These are phyloP conservation scores for Bothrops alternatus DNA, from an alignment of 2,797 vertebrate genomes.

Conservation along the genomic window DNA sequence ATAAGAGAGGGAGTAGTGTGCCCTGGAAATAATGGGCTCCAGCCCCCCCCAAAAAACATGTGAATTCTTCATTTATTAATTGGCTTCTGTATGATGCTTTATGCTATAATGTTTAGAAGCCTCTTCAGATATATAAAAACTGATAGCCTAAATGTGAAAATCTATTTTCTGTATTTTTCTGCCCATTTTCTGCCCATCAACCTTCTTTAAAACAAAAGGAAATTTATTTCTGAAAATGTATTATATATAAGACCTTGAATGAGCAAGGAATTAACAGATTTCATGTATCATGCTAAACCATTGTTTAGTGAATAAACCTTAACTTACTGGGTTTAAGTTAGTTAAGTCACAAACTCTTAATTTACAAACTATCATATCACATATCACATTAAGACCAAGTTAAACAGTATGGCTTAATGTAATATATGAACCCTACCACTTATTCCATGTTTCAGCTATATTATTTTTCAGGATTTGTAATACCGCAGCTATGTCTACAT, in stretches of 20 bases:
- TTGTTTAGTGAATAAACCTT: background rate
- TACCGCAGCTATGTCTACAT: background rate
- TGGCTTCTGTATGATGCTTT: background rate
- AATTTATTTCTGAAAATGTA: background rate
- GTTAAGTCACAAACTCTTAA: background rate
- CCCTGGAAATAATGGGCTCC: background rate
- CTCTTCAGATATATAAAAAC: background rate
- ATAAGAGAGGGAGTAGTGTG: background rate
- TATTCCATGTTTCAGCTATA: background rate
- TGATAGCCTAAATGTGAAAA: background rate
- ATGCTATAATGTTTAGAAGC: background rate
- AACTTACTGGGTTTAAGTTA: background rate
- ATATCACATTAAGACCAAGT: background rate
- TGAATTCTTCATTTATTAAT: constrained; percentile 36
- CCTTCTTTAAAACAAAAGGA: background rate
- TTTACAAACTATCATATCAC: background rate
- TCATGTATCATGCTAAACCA: background rate
- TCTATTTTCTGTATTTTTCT: background rate
- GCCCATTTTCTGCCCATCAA: background rate
- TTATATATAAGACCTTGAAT: background rate
- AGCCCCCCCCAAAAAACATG: background rate
- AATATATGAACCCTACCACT: background rate
- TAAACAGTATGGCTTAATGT: background rate
- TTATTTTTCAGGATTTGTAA: background rate
- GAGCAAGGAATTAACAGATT: background rate